Percentiles rank a stretch among this genome's conserved stretches.
Evolutionary conservation across 2,797 vertebrate genomes (phyloP).

Genomic region (Octomys mimax): DNA sequence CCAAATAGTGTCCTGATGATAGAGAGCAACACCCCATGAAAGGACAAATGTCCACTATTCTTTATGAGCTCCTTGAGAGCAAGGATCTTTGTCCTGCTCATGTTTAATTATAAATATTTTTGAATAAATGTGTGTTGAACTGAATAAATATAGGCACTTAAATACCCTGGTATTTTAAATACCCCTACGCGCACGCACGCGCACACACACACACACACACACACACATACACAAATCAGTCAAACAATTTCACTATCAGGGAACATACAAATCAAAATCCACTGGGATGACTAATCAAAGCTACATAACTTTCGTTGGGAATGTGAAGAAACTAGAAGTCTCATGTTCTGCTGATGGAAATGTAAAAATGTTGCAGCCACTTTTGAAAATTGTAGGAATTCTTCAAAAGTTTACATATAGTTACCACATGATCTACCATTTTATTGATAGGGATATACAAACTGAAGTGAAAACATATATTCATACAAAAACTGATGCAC

Average conservation of each 20-base stretch:
- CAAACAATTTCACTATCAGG: background rate
- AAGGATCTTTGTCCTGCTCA: conserved; percentile 24
- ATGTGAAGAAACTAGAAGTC: background rate
- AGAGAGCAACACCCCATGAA: background rate
- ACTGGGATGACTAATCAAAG: conserved; percentile 11
- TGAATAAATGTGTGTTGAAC: background rate
- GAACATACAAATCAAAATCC: conserved; percentile 54
- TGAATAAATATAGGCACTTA: background rate
- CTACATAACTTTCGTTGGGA: background rate
- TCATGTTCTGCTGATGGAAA: conserved; percentile 24
- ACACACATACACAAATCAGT: background rate
- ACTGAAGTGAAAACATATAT: background rate
- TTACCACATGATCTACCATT: conserved; percentile 38
- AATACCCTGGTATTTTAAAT: conserved; percentile 32
- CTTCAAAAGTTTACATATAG: conserved; percentile 36
- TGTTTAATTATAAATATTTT: conserved; percentile 53
- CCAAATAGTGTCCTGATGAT: conserved; percentile 10
- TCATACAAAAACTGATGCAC: conserved; percentile 9
- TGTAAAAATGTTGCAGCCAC: conserved; percentile 19
- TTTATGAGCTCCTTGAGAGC: conserved; percentile 24
- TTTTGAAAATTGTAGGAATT: conserved; percentile 48
- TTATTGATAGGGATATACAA: background rate
- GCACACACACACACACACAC: background rate
- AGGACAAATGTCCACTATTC: background rate
- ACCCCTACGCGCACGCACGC: background rate